A percentile compares a stretch with the other conserved stretches of the same genome.
These are phyloP conservation scores for Pipistrellus pygmaeus DNA, from an alignment of 2,797 vertebrate genomes.

Conservation along the genomic window DNA sequence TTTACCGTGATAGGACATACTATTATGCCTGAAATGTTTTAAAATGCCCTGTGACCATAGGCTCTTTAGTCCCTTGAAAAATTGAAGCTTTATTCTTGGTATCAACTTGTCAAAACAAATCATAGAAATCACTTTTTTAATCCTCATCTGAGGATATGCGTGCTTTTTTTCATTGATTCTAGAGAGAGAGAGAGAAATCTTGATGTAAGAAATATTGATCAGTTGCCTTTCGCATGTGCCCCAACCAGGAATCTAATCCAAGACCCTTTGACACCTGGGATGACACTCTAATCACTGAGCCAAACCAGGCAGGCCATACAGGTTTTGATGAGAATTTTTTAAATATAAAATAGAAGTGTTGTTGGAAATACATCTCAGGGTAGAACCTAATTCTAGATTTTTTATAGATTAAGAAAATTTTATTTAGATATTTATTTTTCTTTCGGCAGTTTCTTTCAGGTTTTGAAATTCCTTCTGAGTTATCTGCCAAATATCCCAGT, in stretches of 20 bases:
- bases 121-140: not conserved
- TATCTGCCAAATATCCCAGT: not conserved
- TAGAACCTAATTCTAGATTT: not conserved
- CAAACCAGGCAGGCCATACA: not conserved
- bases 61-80: not conserved
- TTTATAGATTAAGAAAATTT: not conserved
- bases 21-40: not conserved
- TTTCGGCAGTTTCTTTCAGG: not conserved
- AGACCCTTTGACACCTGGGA: not conserved
- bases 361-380: not conserved
- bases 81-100: not conserved
- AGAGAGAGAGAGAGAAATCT: not conserved
- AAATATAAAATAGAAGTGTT: slow-evolving; percentile 17
- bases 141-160: not conserved
- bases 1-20: not conserved
- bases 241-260: not conserved
- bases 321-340: slow-evolving; percentile 18
- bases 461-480: not conserved
- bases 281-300: not conserved
- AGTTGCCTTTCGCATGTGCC: not conserved
- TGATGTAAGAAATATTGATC: not conserved
- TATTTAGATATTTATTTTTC: not conserved
- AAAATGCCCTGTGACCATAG: slow-evolving; percentile 3
- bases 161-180: not conserved
- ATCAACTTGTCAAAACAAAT: slow-evolving; percentile 30